Evolutionary conservation across 2,113 vertebrate genomes (phyloP).

Genomic region (Mionectes macconnelli): DNA sequence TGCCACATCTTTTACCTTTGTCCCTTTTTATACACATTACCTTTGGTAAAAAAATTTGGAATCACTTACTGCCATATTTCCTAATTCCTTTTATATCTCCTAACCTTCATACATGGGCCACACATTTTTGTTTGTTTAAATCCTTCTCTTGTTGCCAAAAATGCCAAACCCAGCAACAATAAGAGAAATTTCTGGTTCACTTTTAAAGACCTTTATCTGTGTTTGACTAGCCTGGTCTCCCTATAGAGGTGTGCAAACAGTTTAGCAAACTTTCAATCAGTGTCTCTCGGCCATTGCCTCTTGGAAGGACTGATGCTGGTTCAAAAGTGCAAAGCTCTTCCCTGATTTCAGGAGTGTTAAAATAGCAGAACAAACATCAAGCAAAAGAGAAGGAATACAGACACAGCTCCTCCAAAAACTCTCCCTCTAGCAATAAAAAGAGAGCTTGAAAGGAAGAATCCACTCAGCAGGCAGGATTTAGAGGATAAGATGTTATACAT

Average conservation of each 20-base stretch:
- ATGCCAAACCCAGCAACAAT: neutral
- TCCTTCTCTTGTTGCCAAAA: neutral
- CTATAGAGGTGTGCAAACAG: neutral
- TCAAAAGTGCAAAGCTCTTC: conserved; percentile 10
- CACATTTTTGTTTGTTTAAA: neutral
- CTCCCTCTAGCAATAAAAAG: conserved; percentile 1
- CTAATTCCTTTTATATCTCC: neutral
- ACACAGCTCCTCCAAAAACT: neutral
- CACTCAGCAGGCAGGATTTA: conserved; percentile 17
- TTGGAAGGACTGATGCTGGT: neutral
- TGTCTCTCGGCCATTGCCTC: neutral
- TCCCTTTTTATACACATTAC: neutral
- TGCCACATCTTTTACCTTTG: neutral
- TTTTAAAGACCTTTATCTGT: neutral
- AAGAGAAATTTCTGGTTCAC: neutral
- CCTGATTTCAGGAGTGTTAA: neutral
- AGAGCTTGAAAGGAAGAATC: neutral
- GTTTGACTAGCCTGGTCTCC: neutral
- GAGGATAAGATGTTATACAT: conserved; percentile 16
- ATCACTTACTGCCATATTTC: neutral
- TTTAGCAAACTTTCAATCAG: neutral
- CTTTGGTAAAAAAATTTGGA: neutral
- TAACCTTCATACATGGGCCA: neutral
- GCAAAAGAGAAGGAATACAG: neutral
- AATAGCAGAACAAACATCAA: neutral